Evolutionary conservation across 2,797 vertebrate species (phyloP), one percentile per base, ranked within the genome.

Genomic region (Heliangelus exortis): DNA sequence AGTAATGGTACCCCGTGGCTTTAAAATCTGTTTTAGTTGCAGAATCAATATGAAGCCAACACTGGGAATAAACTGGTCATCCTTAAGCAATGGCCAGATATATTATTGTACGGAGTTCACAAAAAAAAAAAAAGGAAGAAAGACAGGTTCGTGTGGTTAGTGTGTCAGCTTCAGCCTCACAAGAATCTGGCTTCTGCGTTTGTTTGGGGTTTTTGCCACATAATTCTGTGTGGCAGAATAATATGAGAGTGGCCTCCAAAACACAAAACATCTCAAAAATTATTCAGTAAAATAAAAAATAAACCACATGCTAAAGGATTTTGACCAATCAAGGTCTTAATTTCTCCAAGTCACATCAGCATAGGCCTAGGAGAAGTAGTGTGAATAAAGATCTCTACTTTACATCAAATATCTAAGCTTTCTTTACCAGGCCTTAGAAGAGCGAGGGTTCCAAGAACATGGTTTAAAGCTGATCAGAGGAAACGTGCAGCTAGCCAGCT

Each of bases 141-240:
- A 5, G 3, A 41, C 87, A 84, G 4, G 9, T 4, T 36, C 1
- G 0, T 9, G 18, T 31, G 51, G 41, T 36, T 54, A 53, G 16
- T 20, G 43, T 20, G 15, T 33, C 48, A 81, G 41, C 19, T 75
- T 69, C 26, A 53, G 31, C 26, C 25, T 90, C 20, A 59, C 51
- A 36, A 63, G 14, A 74, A 54, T 29, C 29, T 5, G 5, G 8
- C 4, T 65, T 29, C 11, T 0, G 4, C 1, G 1, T 8, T 48
- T 58, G 19, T 47, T 47, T 47, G 39, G 39, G 39, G 12, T 34
- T 74, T 87, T 84, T 79, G 15, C 17, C 15, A 43, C 34, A 15
- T 15, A 84, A 31, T 7, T 28, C 33, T 54, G 9, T 7, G 4
- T 7, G 14, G 39, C 29, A 89, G 22, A 4, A 22, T 12, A 62